A percentile compares a stretch with the other conserved stretches of the same genome.
Conservation (phyloP, 2,797 vertebrate genomes). For the Sitta carolinensis region DNA sequence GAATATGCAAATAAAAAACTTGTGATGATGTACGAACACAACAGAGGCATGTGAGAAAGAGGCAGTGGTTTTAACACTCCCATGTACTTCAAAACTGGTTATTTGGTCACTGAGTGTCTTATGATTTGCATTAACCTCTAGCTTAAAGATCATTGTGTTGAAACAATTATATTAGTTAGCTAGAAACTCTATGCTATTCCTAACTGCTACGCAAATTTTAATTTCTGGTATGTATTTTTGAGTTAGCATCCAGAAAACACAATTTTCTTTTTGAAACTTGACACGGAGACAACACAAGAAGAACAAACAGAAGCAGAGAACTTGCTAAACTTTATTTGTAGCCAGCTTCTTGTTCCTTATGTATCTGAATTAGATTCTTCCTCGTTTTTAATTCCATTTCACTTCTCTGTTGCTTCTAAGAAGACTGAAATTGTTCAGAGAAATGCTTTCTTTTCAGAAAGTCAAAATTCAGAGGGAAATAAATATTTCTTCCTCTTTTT, state of each 20-base stretch:
- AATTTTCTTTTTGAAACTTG: conserved; percentile 8
- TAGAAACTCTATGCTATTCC: neutral
- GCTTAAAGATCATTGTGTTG: neutral
- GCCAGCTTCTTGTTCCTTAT: conserved; percentile 4
- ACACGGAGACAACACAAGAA: neutral
- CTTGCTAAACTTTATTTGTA: neutral
- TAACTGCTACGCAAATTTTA: conserved; percentile 39
- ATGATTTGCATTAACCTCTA: conserved; percentile 58
- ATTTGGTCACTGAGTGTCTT: conserved; percentile 12
- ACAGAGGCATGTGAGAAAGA: neutral
- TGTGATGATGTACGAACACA: neutral
- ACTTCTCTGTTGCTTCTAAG: neutral
- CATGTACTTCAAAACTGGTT: conserved; percentile 23
- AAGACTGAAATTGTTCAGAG: neutral
- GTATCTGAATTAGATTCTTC: neutral
- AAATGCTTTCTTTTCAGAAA: neutral
- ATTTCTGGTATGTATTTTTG: conserved; percentile 5
- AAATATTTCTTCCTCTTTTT: neutral
- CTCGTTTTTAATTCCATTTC: neutral
- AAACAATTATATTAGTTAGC: conserved; percentile 5
- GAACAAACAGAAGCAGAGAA: conserved; percentile 34
- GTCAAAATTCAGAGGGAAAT: neutral
- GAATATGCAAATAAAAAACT: conserved; percentile 23
- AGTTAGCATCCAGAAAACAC: neutral
- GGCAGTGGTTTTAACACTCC: neutral